phyloP scores from a whole-genome alignment of 2,888 invertebrate species.

The Proisotoma minuta region DNA sequence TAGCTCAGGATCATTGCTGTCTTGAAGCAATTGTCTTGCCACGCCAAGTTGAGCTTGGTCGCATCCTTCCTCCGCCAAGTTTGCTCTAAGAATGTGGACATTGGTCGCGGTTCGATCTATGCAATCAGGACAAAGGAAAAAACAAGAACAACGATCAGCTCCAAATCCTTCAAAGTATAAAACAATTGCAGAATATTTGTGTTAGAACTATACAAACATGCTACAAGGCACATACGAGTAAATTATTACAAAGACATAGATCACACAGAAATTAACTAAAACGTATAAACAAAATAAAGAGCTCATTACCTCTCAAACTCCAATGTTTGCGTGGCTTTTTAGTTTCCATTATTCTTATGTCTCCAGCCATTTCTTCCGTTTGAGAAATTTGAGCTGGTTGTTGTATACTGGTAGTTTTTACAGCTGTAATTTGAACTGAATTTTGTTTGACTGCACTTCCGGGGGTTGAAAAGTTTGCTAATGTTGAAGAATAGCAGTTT shows the following conservation, averaged over 20 bases:
- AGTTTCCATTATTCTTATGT: conserved; percentile 57
- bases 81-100: conserved; percentile 48
- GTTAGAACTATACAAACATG: not conserved
- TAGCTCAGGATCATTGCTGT: conserved; percentile 52
- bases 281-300: not conserved
- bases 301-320: conserved; percentile 66
- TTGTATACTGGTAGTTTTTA: too few relatives aligned
- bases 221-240: not conserved
- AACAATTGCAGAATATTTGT: too few relatives aligned
- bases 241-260: not conserved
- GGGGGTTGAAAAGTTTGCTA: too few relatives aligned
- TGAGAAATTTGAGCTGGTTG: too few relatives aligned
- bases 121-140: conserved; percentile 33
- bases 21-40: conserved; percentile 75
- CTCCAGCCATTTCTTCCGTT: conserved; percentile 56
- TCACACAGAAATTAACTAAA: not conserved
- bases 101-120: conserved; percentile 48
- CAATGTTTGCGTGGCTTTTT: conserved; percentile 66
- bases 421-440: too few relatives aligned
- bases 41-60: conserved; percentile 82
- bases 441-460: too few relatives aligned
- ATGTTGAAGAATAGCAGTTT: too few relatives aligned
- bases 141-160: conserved; percentile 36
- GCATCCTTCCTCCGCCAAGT: conserved; percentile 78
- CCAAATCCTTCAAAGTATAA: conserved; percentile 19